These are phyloP conservation scores for Malaclemys terrapin DNA, from an alignment of 2,113 vertebrate genomes.

Conservation along the genomic window DNA sequence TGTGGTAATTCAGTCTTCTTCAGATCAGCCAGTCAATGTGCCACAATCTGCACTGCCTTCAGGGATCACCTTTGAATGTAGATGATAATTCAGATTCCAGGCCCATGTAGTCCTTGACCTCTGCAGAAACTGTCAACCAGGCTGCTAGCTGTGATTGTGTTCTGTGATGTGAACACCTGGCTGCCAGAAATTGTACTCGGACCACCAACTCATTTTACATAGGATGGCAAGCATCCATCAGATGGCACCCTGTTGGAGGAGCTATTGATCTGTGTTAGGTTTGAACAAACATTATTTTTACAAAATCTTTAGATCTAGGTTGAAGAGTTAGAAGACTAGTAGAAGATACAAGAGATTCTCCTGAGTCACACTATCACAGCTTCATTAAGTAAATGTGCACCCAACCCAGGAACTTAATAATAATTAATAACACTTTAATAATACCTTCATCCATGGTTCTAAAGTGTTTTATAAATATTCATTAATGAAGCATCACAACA, in stretches of 20 bases:
- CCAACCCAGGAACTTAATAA: background rate
- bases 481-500: background rate
- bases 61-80: background rate
- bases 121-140: constrained; percentile 23
- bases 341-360: background rate
- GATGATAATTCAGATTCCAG: background rate
- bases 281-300: background rate
- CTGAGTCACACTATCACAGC: accelerated
- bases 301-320: background rate
- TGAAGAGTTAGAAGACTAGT: background rate
- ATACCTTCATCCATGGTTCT: background rate
- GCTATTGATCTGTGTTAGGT: background rate
- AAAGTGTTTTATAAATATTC: background rate
- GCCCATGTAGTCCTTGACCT: background rate
- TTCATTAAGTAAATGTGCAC: background rate
- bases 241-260: background rate
- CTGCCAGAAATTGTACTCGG: background rate
- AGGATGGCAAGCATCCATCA: background rate
- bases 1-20: background rate
- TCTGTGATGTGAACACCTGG: constrained; percentile 17
- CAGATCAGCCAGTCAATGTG: background rate
- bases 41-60: background rate
- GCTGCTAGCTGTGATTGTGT: background rate
- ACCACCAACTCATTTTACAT: background rate
- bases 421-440: background rate